A percentile compares a stretch with the other conserved stretches of the same genome.
phyloP scores from a whole-genome alignment of 2,888 invertebrate genomes.

The Epicampocera succincta region DNA sequence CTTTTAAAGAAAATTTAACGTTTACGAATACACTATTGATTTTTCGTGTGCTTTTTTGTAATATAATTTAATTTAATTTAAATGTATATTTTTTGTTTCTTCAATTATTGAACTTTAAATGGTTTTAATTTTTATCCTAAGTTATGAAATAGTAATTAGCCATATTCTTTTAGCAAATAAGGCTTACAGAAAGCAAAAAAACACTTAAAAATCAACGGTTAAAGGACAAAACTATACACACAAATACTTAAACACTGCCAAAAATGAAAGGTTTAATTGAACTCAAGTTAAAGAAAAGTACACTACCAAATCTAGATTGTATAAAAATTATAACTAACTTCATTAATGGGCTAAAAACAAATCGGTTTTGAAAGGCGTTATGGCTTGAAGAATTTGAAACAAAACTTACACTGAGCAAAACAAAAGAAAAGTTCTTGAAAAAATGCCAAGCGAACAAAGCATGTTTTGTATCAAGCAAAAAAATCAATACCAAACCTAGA shows the following conservation, averaged over 20 bases:
- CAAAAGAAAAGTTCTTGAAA: slow-evolving; percentile 12
- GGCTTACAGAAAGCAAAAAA: slow-evolving; percentile 47
- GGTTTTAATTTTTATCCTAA: slow-evolving; percentile 58
- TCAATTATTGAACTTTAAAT: slow-evolving; percentile 39
- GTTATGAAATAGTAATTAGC: slow-evolving; percentile 64
- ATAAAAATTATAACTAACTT: slow-evolving; percentile 54
- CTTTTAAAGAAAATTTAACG: slow-evolving; percentile 28
- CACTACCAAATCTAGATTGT: slow-evolving; percentile 66
- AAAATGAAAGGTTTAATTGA: slow-evolving; percentile 19
- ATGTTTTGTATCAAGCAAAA: slow-evolving; percentile 58
- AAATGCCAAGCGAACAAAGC: slow-evolving; percentile 39
- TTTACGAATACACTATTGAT: slow-evolving; percentile 31
- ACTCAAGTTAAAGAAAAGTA: slow-evolving; percentile 33
- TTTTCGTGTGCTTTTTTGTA: slow-evolving; percentile 56
- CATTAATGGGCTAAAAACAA: slow-evolving; percentile 45
- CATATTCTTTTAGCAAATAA: slow-evolving; percentile 57
- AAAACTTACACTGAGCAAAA: slow-evolving; percentile 39
- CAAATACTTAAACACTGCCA: slow-evolving; percentile 52
- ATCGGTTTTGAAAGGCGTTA: slow-evolving; percentile 55
- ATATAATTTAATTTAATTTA: slow-evolving; percentile 52
- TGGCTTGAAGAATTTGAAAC: slow-evolving; percentile 50
- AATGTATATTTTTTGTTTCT: slow-evolving; percentile 54
- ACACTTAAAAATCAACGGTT: slow-evolving; percentile 62
- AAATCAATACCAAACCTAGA: slow-evolving; percentile 50
- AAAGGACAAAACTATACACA: slow-evolving; percentile 65